Evolutionary conservation across 2,797 vertebrate genomes (phyloP).

Genomic region (Coranthus polyacanthus): DNA sequence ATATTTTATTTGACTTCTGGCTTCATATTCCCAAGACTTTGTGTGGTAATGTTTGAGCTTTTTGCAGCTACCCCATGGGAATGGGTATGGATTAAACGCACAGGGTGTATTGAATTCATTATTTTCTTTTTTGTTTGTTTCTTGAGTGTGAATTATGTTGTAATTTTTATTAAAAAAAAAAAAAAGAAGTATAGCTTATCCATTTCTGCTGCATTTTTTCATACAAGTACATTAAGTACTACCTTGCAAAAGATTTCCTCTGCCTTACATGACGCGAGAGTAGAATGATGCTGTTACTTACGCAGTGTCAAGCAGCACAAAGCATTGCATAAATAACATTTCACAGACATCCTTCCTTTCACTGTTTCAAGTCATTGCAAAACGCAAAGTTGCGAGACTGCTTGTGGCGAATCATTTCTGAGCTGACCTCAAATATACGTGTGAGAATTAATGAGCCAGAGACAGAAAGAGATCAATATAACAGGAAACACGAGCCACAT

Average conservation of each 20-base stretch:
- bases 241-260: background rate
- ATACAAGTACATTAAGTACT: background rate
- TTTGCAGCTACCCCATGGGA: no score
- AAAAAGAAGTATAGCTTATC: no score
- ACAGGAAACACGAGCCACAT: slow-evolving; percentile 5
- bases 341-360: slow-evolving; percentile 5
- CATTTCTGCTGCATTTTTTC: no score
- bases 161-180: no score
- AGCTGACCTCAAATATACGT: background rate
- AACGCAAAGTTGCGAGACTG: background rate
- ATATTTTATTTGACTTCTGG: no score
- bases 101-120: no score
- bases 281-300: background rate
- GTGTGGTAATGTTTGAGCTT: no score
- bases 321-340: slow-evolving; percentile 45
- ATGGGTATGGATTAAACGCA: no score
- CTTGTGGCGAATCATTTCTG: background rate
- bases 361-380: background rate
- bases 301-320: slow-evolving; percentile 4
- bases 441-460: no score
- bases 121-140: no score
- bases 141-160: no score
- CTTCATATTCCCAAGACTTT: no score
- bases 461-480: rapidly evolving
- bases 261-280: rapidly evolving